Percentiles rank a stretch among this genome's conserved stretches.
phyloP scores from a whole-genome alignment of 1,140 invertebrate species.

The Archegozetes longisetosus region DNA sequence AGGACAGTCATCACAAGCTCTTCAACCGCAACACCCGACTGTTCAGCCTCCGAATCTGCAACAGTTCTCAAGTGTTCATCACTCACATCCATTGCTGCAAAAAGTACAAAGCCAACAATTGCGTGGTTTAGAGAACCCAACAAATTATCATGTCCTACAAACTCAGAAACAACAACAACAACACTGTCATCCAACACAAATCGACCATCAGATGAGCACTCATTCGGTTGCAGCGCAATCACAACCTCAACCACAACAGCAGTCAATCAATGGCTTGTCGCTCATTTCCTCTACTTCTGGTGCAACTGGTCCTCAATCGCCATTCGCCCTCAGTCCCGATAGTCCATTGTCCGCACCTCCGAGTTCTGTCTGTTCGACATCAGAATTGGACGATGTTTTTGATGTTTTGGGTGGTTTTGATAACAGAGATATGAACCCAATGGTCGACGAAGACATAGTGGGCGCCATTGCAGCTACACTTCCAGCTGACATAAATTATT shows the following conservation, averaged over 20 bases:
- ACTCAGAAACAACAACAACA: constrained; percentile 5
- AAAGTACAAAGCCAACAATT: neutral
- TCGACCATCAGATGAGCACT: neutral
- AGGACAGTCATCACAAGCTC: neutral
- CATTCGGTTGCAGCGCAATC: neutral
- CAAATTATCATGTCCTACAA: neutral
- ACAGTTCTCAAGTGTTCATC: neutral
- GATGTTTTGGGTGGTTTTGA: constrained; percentile 3
- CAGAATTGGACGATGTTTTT: constrained; percentile 15
- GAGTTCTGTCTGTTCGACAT: constrained; percentile 2
- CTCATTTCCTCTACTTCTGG: neutral
- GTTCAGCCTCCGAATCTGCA: neutral
- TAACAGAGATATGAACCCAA: neutral
- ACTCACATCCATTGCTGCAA: neutral
- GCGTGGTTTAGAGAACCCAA: neutral
- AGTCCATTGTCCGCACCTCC: constrained; percentile 13
- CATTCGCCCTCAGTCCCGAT: constrained; percentile 16
- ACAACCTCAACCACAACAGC: constrained; percentile 6
- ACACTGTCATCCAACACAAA: neutral
- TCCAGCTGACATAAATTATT: constrained; percentile 11
- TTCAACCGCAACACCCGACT: neutral
- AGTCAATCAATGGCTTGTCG: neutral
- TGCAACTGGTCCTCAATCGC: constrained; percentile 9
- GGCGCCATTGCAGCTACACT: constrained; percentile 10
- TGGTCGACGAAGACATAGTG: neutral